Percentiles rank a stretch among this genome's conserved stretches.
These are phyloP conservation scores for Pherbina coryleti DNA, from an alignment of 2,888 invertebrate species.

Conservation along the genomic window DNA sequence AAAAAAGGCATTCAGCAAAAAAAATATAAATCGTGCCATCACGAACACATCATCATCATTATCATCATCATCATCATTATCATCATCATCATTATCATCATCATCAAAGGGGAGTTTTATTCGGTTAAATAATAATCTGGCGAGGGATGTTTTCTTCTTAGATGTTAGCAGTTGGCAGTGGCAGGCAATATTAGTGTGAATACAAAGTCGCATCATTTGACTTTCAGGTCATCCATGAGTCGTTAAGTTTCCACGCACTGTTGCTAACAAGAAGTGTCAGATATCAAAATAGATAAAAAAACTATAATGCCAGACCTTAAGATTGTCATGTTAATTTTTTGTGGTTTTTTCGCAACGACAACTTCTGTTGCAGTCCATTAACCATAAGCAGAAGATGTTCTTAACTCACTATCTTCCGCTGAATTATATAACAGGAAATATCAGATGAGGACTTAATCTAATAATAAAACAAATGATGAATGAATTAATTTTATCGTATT, in stretches of 20 bases:
- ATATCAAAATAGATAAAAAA: conserved; percentile 46
- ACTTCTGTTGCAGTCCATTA: conserved; percentile 60
- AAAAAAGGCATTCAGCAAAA: conserved; percentile 36
- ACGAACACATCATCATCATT: neutral
- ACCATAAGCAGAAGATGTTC: conserved; percentile 38
- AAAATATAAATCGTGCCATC: conserved; percentile 24
- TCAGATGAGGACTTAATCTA: conserved; percentile 21
- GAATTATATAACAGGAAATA: conserved; percentile 37
- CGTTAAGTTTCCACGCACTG: conserved; percentile 52
- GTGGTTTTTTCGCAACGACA: conserved; percentile 56
- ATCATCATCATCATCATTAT: neutral
- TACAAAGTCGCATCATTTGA: conserved; percentile 8
- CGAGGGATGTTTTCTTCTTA: conserved; percentile 16
- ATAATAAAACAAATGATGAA: neutral
- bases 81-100: neutral
- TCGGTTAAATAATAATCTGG: conserved; percentile 17
- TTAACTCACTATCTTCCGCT: neutral
- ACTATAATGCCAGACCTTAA: conserved; percentile 1
- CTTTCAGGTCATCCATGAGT: conserved; percentile 32
- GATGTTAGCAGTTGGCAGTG: neutral
- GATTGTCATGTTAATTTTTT: conserved; percentile 43
- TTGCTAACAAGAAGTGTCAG: conserved; percentile 51
- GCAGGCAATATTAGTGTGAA: neutral
- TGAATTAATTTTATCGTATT: neutral
- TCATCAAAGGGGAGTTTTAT: conserved; percentile 13